Conservation (phyloP, 2,113 vertebrate species). For the Cettia cetti region DNA sequence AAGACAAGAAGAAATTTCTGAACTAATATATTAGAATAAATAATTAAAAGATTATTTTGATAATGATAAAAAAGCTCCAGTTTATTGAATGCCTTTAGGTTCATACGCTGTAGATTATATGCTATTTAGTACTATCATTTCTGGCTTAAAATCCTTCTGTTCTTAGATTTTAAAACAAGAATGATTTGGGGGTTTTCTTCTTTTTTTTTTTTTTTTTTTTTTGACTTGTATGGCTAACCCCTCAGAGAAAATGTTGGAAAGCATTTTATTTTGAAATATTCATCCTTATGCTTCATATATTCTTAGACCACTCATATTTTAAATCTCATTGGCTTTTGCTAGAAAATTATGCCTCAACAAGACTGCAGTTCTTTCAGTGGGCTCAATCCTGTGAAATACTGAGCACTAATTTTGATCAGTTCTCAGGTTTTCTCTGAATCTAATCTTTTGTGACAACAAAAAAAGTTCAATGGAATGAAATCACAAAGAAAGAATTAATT, state of each 20-base stretch:
- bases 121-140: background rate
- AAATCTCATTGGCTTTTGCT: slow-evolving; percentile 4
- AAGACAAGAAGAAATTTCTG: background rate
- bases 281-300: slow-evolving; percentile 19
- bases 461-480: background rate
- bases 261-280: slow-evolving; percentile 38
- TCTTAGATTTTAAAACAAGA: slow-evolving; percentile 24
- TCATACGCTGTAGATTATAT: background rate
- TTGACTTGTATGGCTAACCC: background rate
- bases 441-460: background rate
- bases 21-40: background rate
- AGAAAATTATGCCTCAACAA: background rate
- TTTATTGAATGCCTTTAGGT: background rate
- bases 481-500: background rate
- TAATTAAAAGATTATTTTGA: background rate
- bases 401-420: background rate
- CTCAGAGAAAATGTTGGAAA: slow-evolving; percentile 41
- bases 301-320: background rate
- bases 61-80: background rate
- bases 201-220: background rate
- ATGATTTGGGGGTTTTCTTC: too few relatives aligned
- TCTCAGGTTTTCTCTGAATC: background rate
- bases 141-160: background rate
- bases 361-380: background rate
- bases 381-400: background rate